Base-by-base conservation (phyloP, 2,113 vertebrate species). In the Dryoscopus gambensis region DNA sequence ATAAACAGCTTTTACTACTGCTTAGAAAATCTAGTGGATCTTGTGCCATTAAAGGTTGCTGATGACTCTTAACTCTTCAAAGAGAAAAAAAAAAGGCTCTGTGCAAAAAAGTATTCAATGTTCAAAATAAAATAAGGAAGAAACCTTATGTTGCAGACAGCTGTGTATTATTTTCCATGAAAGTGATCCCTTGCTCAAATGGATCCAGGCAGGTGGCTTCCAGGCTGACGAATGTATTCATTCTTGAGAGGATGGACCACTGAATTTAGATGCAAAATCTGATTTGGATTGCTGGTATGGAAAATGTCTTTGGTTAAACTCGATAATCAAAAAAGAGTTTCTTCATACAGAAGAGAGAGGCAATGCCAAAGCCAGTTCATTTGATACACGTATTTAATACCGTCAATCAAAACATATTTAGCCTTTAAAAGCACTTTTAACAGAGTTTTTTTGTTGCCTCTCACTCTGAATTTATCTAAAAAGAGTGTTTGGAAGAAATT, bases 161-260 rank as follows among this genome's bases (percentile, higher is more conserved):
- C 15, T 20, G 2, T 60, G 20, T 27, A 11, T 64, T 77, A 50
- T 63, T 82, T 90, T 77, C 30, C 2, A 31, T 55, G 4, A 55
- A 73, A 77, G 16, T 24, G 57, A 49, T 65, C 13, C 1, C 13
- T 83, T 74, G 46, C 18, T 92, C 49, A 53, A 30, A 60, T 37
- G 9, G 31, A 76, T n/a, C 25, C 37, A 46, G 50, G 12, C 6
- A 44, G 0, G 0, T n/a, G 10, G 9, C 10, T 90, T 63, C 56
- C 74, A 68, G 30, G 8, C 15, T 82, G 30, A 46, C 6, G 5
- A 21, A 5, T 30, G 4, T 53, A 37, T 46, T 65, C 20, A 40
- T 71, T 25, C 10, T 40, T 55, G 46, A 13, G 18, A 60, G 9
- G 4, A n/a, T 0, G 22, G 31, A 28, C 27, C 15, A 84, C 60